phyloP scores from a whole-genome alignment of 37 sponge, comb jelly and placozoan species.

The Hexactinellida sp. region DNA sequence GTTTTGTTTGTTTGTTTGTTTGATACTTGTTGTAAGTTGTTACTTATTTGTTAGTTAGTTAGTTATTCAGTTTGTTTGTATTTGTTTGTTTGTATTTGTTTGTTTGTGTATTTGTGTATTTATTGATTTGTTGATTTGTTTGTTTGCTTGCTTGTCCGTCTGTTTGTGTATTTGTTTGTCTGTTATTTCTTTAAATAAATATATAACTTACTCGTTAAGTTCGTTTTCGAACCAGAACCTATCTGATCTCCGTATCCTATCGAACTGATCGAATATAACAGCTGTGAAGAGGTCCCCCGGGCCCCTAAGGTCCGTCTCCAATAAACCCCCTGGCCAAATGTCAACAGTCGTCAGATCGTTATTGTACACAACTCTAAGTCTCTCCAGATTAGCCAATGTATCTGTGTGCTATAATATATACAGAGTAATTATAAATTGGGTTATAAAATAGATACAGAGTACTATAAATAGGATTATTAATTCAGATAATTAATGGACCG shows the following conservation, averaged over 20 bases:
- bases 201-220: conserved; percentile 36
- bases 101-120: background rate
- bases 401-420: background rate
- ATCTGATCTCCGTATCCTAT: conserved; percentile 73
- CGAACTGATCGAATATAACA: conserved; percentile 80
- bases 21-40: too few species aligned
- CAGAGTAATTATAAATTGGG: background rate
- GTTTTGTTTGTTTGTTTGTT: background rate
- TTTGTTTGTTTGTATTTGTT: background rate
- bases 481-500: too few species aligned
- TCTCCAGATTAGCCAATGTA: conserved; percentile 44
- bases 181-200: background rate
- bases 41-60: background rate
- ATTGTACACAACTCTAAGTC: conserved; percentile 63
- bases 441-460: too few species aligned
- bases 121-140: background rate
- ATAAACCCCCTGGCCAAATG: conserved; percentile 79
- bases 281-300: conserved; percentile 77
- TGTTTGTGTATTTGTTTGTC: background rate
- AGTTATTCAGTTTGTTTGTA: background rate
- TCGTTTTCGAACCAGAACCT: conserved; percentile 91
- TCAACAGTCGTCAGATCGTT: conserved; percentile 52
- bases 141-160: background rate
- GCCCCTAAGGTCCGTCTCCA: conserved; percentile 53
- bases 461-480: too few species aligned